Base-by-base conservation (phyloP, 2,888 invertebrate species). In the Drosophila engyochracea region DNA sequence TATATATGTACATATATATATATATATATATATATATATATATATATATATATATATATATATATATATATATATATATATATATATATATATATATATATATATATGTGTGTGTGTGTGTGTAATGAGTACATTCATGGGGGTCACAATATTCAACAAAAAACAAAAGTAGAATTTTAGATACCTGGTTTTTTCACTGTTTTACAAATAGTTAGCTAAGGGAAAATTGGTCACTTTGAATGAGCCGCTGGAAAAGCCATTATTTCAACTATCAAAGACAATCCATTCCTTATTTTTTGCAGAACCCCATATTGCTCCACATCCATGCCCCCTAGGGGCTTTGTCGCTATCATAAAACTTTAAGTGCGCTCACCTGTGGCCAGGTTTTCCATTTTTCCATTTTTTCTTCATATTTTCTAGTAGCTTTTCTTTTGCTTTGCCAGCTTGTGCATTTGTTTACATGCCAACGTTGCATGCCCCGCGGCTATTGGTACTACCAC, bases 341-440 rank as follows among this genome's bases (percentile, higher is more conserved):
- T 74, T 74, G 84, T 74, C 66, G 79, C 71, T 73, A 74, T 85
- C 76, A 87, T 89, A 89, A 85, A 85, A 87, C 79, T 82, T 82
- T 79, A 84, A 87, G 85, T 87, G 76, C 66, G 66, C 79, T 66
- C 79, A 84, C 85, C 87, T 85, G 79, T 63, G 79, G 77, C 64
- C 68, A 70, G 51, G 14, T 53, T 66, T 16, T 52, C 28, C 58
- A 2, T 37, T 53, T 66, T 16, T 52, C 28, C 58, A 0, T 37
- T 37, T 51, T 52, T 54, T 5, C 9, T 28, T 37, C 14, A 41
- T 30, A 12, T 30, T 47, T n/a, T 12, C 19, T 19, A n/a, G 19
- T 55, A 10, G 35, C 19, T 16, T 28, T 35, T 19, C 16, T 25
- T 51, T 30, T 49, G 10, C 35, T 30, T 47, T 60, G 28, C n/a